Conservation (phyloP, 2,113 vertebrate genomes). For the Corydoras sp. region DNA sequence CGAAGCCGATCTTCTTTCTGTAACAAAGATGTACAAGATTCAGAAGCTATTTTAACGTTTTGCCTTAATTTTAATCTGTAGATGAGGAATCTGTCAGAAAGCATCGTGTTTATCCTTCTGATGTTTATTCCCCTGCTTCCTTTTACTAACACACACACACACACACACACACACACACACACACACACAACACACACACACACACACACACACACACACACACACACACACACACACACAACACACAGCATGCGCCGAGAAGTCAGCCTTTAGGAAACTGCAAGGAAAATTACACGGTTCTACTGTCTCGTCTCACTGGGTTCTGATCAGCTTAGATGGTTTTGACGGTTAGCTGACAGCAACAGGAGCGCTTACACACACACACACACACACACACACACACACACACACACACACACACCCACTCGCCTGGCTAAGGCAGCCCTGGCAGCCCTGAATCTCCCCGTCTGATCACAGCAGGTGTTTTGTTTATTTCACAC, state of each 20-base stretch:
- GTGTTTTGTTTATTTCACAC: constrained; percentile 6
- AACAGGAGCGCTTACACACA: not conserved
- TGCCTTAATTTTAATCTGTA: no score
- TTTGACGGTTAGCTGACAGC: constrained; percentile 21
- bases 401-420: not conserved
- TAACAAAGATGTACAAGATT: no score
- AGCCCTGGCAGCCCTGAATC: constrained; percentile 4
- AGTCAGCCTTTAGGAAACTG: not conserved
- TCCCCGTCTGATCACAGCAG: constrained; percentile 3
- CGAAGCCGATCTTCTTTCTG: no score
- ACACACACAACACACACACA: not conserved
- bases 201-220: constrained; percentile 4
- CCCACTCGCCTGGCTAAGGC: not conserved
- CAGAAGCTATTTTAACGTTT: no score
- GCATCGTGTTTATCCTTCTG: no score
- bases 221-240: not conserved
- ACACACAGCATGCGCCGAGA: not conserved
- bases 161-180: not conserved
- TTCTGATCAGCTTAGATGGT: constrained; percentile 4
- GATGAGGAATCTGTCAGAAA: no score
- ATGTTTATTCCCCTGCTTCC: not conserved
- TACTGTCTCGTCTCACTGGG: not conserved
- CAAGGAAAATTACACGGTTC: not conserved
- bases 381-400: constrained; percentile 18
- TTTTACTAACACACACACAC: not conserved